Evolutionary conservation across 2,888 invertebrate genomes (phyloP).

Genomic region (Melanostoma mellinum): DNA sequence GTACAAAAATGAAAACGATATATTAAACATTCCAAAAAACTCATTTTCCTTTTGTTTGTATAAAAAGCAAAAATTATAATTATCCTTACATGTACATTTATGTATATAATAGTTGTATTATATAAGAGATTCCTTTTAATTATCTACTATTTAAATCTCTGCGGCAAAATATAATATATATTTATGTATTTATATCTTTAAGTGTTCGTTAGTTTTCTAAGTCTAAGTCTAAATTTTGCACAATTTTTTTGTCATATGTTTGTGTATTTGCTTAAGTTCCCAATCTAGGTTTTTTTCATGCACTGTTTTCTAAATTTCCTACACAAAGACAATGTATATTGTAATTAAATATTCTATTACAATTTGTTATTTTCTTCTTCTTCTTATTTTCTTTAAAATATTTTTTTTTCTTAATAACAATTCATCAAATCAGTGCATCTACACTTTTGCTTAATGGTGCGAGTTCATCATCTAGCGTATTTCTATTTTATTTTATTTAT

Average conservation of each 20-base stretch:
- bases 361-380: slow-evolving; percentile 12
- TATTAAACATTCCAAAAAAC: slow-evolving; percentile 62
- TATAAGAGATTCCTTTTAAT: slow-evolving; percentile 15
- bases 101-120: slow-evolving; percentile 25
- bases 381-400: slow-evolving; percentile 10
- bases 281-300: no score
- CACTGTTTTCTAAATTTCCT: no score
- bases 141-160: slow-evolving; percentile 42
- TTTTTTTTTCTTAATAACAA: slow-evolving; percentile 30
- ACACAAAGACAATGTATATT: no score
- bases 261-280: background rate
- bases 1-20: slow-evolving; percentile 64
- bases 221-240: background rate
- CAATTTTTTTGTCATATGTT: background rate
- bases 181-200: slow-evolving; percentile 12
- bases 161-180: slow-evolving; percentile 48
- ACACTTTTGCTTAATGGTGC: slow-evolving; percentile 53
- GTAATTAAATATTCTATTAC: background rate
- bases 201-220: slow-evolving; percentile 1
- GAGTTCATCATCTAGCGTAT: slow-evolving; percentile 38
- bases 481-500: slow-evolving; percentile 13
- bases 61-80: slow-evolving; percentile 59
- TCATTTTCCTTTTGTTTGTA: slow-evolving; percentile 43
- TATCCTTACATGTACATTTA: slow-evolving; percentile 44
- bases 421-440: slow-evolving; percentile 34